Conservation (phyloP, 2,113 vertebrate genomes). For the Piaya cayana region DNA sequence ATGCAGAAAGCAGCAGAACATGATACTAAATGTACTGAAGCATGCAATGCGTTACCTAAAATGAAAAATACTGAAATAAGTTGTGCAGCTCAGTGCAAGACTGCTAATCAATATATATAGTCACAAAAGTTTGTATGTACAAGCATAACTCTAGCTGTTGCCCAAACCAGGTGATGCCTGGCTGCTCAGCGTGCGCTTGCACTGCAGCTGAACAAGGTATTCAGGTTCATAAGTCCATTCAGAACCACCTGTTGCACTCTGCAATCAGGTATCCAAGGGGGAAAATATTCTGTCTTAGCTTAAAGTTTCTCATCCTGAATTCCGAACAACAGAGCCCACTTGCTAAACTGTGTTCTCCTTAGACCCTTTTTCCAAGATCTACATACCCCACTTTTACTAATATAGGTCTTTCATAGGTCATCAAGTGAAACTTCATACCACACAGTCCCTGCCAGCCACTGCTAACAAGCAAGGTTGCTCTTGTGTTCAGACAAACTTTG, state of each 20-base stretch:
- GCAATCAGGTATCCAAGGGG: neutral
- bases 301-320: neutral
- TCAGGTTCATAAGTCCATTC: accelerated
- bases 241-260: neutral
- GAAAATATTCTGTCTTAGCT: neutral
- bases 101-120: neutral
- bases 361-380: neutral
- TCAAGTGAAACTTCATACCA: neutral
- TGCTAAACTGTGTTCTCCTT: neutral
- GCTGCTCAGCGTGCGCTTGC: accelerated
- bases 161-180: accelerated
- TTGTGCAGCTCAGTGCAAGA: neutral
- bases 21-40: neutral
- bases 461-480: neutral
- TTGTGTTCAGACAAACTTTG: neutral
- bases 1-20: neutral
- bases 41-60: neutral
- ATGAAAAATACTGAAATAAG: neutral
- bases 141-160: accelerated
- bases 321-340: neutral
- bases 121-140: neutral
- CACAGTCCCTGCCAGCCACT: neutral
- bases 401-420: neutral
- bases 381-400: neutral
- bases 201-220: no score